Base-by-base conservation (phyloP, 2,888 invertebrate genomes). In the Noctua pronuba region DNA sequence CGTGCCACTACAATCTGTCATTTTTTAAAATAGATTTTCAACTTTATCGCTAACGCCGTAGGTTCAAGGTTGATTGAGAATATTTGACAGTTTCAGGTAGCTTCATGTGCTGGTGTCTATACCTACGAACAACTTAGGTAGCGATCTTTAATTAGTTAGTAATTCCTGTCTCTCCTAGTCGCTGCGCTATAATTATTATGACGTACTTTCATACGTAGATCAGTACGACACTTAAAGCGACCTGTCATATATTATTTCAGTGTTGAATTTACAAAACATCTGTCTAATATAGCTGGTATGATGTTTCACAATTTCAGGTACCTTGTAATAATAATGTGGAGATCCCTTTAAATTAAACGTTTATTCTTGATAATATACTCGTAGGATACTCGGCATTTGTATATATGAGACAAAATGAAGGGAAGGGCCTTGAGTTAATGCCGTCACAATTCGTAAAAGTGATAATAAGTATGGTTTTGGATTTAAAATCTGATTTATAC, bases 271-370 rank as follows among this genome's bases (percentile, higher is more conserved):
- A 28, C 58, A 28, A n/a, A 55, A 55, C 13, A n/a, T n/a, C n/a
- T 55, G n/a, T 55, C 55, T n/a, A 55, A 55, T n/a, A 52, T n/a
- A 13, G 49, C 49, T 49, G 13, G n/a, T n/a, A 55, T n/a, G 11
- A 55, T n/a, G n/a, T n/a, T 55, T 55, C 11, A n/a, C 55, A 55
- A n/a, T 55, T 55, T n/a, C n/a, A 55, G 55, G n/a, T 55, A 55
- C 55, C 13, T n/a, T 55, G 11, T 55, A 55, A 55, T 55, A 55
- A 55, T 13, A 55, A 55, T 52, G 11, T 11, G n/a, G 11, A 55
- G n/a, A 55, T 13, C 55, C 13, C n/a, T n/a, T 55, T 49, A 13
- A 55, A 55, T n/a, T n/a, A n/a, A 55, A 55, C 55, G 55, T 55
- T n/a, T 1, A 55, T 55, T 55, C 13, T n/a, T 55, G 13, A 4